phyloP scores from a whole-genome alignment of 2,797 vertebrate genomes.

The Gadopsis marmoratus region DNA sequence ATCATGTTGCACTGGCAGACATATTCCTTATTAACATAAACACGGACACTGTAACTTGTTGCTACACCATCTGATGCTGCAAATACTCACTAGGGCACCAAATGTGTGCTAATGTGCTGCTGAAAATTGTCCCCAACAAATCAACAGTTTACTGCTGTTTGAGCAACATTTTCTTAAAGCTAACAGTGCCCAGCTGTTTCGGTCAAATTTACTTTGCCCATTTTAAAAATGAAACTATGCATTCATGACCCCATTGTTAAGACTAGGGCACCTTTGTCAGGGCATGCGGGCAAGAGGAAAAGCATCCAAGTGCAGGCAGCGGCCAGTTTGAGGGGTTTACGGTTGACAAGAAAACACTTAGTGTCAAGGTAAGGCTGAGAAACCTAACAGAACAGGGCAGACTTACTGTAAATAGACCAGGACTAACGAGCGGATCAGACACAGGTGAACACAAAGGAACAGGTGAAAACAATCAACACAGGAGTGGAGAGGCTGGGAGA shows the following conservation, averaged over 20 bases:
- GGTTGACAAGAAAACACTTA: no score
- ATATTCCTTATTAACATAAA: background rate
- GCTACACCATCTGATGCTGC: background rate
- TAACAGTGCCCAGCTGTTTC: background rate
- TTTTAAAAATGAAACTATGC: background rate
- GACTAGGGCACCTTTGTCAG: background rate
- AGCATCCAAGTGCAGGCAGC: no score
- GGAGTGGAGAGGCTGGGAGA: no score
- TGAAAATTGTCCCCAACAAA: background rate
- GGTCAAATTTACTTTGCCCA: background rate
- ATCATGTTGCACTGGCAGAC: background rate
- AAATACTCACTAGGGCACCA: background rate
- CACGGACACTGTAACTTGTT: background rate
- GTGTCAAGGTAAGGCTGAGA: no score
- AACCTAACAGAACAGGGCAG: no score
- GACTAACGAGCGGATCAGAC: no score
- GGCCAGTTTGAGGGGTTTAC: no score
- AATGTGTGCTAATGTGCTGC: slow-evolving; percentile 2
- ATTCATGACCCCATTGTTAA: background rate
- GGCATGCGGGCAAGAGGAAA: no score
- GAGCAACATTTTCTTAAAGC: background rate
- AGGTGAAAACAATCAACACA: no score
- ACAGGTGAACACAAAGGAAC: no score
- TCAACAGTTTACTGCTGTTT: background rate
- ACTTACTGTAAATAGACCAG: no score